Conservation (phyloP, 2,797 vertebrate genomes). For the Lutra lutra region DNA sequence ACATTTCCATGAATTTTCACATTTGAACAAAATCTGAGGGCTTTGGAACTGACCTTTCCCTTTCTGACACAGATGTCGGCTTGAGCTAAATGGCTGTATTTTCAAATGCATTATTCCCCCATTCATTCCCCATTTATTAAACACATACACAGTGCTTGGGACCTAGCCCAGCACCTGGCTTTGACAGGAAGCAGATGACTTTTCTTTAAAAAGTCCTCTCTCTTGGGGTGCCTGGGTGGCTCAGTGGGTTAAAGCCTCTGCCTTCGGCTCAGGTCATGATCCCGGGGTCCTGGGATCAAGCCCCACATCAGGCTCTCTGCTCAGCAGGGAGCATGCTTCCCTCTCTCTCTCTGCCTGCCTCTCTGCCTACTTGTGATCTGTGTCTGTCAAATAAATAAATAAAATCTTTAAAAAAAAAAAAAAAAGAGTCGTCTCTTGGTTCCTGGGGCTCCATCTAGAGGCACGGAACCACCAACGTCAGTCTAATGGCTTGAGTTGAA, state of each 20-base stretch:
- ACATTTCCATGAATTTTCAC: neutral
- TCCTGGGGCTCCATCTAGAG: neutral
- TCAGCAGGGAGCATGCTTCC: too few species aligned
- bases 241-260: too few species aligned
- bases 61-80: neutral
- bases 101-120: neutral
- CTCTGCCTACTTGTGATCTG: too few species aligned
- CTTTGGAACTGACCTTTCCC: neutral
- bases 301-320: too few species aligned
- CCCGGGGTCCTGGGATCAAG: too few species aligned
- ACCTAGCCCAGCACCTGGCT: neutral
- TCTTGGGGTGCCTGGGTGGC: too few species aligned
- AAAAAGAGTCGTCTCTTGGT: neutral
- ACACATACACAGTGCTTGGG: neutral
- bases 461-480: neutral
- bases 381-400: too few species aligned
- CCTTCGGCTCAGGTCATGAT: too few species aligned
- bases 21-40: conserved; percentile 2
- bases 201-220: neutral
- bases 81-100: neutral
- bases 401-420: too few species aligned
- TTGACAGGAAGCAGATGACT: neutral
- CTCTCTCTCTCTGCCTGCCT: too few species aligned
- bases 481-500: neutral
- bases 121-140: neutral